Evolutionary conservation across 2,888 invertebrate genomes (phyloP).

Genomic region (Ashinkailepas kermadecensis): DNA sequence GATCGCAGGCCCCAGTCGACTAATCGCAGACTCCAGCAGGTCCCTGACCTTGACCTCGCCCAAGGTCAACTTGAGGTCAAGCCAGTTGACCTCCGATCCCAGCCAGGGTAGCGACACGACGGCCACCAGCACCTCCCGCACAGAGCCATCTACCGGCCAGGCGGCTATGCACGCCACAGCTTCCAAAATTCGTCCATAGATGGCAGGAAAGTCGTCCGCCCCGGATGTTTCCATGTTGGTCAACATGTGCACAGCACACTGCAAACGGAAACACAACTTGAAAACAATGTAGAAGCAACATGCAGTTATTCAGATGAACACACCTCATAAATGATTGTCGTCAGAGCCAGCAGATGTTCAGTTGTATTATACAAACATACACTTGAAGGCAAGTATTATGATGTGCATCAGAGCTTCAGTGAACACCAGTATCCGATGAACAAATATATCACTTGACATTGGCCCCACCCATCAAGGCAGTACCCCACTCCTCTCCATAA

Average conservation of each 20-base stretch:
- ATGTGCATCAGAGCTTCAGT: too few relatives aligned
- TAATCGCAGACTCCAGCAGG: neutral
- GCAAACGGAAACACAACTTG: neutral
- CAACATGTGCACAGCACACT: neutral
- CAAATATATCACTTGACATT: too few relatives aligned
- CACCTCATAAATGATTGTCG: too few relatives aligned
- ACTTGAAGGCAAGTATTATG: too few relatives aligned
- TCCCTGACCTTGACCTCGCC: neutral
- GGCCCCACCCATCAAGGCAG: too few relatives aligned
- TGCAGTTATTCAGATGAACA: too few relatives aligned
- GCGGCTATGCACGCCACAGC: neutral
- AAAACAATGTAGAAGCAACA: too few relatives aligned
- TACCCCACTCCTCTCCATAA: too few relatives aligned
- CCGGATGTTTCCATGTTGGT: too few relatives aligned
- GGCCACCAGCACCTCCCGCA: neutral
- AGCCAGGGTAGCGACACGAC: constrained; percentile 3
- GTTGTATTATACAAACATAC: too few relatives aligned
- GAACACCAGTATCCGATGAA: too few relatives aligned
- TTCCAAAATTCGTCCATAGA: neutral
- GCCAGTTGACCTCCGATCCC: constrained; percentile 1
- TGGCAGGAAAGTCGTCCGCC: neutral
- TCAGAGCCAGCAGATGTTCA: too few relatives aligned
- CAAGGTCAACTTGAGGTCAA: neutral
- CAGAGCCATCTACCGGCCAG: neutral
- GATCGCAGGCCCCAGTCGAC: neutral